Base-by-base conservation (phyloP, 2,797 vertebrate species). In the Acanthopagrus latus region DNA sequence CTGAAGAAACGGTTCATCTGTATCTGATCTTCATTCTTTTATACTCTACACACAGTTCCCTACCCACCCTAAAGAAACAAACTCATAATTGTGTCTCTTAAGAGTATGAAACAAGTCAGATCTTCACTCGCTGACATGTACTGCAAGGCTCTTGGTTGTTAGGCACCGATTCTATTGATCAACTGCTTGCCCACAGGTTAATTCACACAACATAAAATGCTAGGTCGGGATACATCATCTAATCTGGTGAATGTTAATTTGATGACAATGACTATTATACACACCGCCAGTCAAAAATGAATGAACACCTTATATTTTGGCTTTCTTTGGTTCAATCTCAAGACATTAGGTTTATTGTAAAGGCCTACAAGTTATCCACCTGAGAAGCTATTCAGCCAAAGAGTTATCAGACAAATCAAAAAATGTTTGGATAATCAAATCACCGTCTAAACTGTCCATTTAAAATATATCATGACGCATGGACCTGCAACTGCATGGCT, bases 81-180 rank as follows among this genome's bases (percentile, higher is more conserved):
- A 86, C 25, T 46, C 48, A 77, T 56, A 55, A 80, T 55, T 52
- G 55, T 71, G 55, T 70, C 51, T 76, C 64, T 67, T 71, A 67
- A 64, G 57, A 78, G 29, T 73, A 75, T 76, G 76, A 90, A 85
- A 86, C 48, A 58, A 55, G 56, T 84, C 74, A 55, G 33, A 73
- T 80, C 67, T 68, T 74, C 65, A 62, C 64, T 78, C 8, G 56
- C 64, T 82, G 80, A 82, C 64, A 71, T 87, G 78, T 57, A 84
- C 77, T 73, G 79, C 86, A 92, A 90, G 90, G 90, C 89, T 90
- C 64, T 75, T 87, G 82, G 87, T 90, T 91, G 38, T 91, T 86
- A 93, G 91, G 91, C 91, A 93, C 89, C 63, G 51, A 72, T 83
- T 84, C 86, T 80, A 80, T 71, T 67, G 54, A 89, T 86, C 67